These are phyloP conservation scores for Apostichopus parvimensis DNA, from an alignment of 35 echinoderm and acorn worm genomes.

Conservation along the genomic window DNA sequence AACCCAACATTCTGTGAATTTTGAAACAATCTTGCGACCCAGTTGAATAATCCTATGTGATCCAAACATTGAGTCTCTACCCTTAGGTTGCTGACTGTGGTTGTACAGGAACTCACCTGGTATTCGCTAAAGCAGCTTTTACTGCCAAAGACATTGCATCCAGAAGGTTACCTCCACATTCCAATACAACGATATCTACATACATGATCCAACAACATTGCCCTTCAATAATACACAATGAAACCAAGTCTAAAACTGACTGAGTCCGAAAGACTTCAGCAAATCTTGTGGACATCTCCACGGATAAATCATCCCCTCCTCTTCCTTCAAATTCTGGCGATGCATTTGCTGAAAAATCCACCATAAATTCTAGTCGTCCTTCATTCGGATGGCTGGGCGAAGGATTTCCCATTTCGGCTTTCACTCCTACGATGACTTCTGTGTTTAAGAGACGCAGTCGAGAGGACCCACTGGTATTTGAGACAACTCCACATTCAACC, in stretches of 20 bases:
- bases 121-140: slow-evolving; percentile 92
- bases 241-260: slow-evolving; percentile 71
- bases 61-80: too few species aligned
- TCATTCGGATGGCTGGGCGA: slow-evolving; percentile 51
- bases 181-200: slow-evolving; percentile 92
- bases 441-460: slow-evolving; percentile 85
- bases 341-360: slow-evolving; percentile 97
- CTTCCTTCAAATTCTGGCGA: slow-evolving; percentile 95
- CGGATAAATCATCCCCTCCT: slow-evolving; percentile 87
- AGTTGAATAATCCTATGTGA: too few species aligned
- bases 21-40: too few species aligned
- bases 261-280: slow-evolving; percentile 60
- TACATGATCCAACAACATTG: slow-evolving; percentile 94
- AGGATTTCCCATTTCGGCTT: slow-evolving; percentile 97
- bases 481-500: slow-evolving; percentile 94
- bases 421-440: slow-evolving; percentile 88
- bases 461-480: slow-evolving; percentile 97
- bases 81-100: too few species aligned
- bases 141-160: slow-evolving; percentile 93
- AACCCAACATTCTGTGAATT: too few species aligned
- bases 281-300: slow-evolving; percentile 83
- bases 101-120: slow-evolving; percentile 66
- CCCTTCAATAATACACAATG: slow-evolving; percentile 73
- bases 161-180: slow-evolving; percentile 96
- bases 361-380: slow-evolving; percentile 93